Evolutionary conservation across 1,140 invertebrate species (phyloP).

Genomic region (Lordiphosa collinella): DNA sequence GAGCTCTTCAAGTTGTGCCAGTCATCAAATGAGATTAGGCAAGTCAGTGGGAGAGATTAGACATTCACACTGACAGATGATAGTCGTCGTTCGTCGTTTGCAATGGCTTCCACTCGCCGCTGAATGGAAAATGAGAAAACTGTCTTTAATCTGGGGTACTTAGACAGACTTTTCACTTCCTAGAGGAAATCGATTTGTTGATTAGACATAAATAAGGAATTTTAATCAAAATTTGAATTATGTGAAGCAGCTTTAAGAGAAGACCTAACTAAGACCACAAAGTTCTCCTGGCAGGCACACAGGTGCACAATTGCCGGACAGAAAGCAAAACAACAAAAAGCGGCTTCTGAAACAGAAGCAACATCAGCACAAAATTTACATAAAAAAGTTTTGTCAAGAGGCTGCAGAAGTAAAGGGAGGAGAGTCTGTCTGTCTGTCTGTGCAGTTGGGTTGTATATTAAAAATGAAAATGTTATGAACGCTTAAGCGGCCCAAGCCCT

Average conservation of each 20-base stretch:
- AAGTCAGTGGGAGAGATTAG: conserved; percentile 38
- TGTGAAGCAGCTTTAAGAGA: too few relatives aligned
- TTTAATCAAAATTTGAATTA: too few relatives aligned
- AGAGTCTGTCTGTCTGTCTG: neutral
- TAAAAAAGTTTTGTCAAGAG: conserved; percentile 68
- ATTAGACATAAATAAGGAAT: too few relatives aligned
- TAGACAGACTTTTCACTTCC: neutral
- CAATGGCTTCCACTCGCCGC: too few relatives aligned
- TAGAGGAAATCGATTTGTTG: too few relatives aligned
- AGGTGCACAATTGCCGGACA: conserved; percentile 54
- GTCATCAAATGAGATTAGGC: conserved; percentile 61
- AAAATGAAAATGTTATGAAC: conserved; percentile 18
- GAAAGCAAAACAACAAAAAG: conserved; percentile 43
- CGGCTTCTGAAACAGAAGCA: conserved; percentile 29
- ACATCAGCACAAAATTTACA: conserved; percentile 56
- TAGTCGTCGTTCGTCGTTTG: neutral
- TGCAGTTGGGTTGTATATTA: conserved; percentile 34
- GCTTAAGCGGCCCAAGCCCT: conserved; percentile 1
- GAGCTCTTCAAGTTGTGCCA: conserved; percentile 47
- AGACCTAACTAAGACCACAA: too few relatives aligned
- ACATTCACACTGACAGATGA: conserved; percentile 31
- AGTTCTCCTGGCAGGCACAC: conserved; percentile 17
- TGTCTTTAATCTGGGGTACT: conserved; percentile 27
- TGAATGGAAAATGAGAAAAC: conserved; percentile 5
- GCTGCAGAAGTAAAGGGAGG: conserved; percentile 8